Evolutionary conservation across 2,113 vertebrate genomes (phyloP), one percentile per base, ranked within the genome.

Genomic region (Hirundichthys speculiger): DNA sequence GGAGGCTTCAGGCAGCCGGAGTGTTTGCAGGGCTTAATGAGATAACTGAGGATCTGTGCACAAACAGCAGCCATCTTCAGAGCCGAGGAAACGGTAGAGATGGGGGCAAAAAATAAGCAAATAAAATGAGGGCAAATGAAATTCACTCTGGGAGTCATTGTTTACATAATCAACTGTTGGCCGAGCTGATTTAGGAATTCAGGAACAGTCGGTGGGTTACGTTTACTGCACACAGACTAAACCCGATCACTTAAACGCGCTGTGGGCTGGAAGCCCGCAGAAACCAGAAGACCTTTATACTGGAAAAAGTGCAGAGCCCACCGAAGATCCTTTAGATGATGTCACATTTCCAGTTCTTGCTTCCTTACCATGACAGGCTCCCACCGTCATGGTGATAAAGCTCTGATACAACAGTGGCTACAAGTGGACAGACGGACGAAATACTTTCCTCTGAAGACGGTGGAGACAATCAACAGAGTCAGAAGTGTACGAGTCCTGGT

Each of bases 21-120:
- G 67, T 65, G 69, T 81, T 82, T 72, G 65, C 69, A 79, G 62
- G 72, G 64, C 55, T 75, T 85, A 86, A 85, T 85, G 82, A 82
- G 73, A 85, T 83, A 81, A 83, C 56, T 46, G 67, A 75, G 70
- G 60, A 81, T 83, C 76, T 74, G 54, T 62, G 59, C 69, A 79
- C 64, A 72, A 78, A 84, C 79, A 82, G 48, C 72, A 73, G 16
- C 58, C 62, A 51, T 68, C 75, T 75, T 75, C 18, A 3, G 56
- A 71, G 40, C 20, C 10, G 51, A 59, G 64, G 62, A 75, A 73
- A 65, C n/a, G 3, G 69, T 48, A 10, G 72, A 51, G 69, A 74
- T 39, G 52, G 68, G 47, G 39, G 30, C 19, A 3, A 18, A 57
- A 78, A 69, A 69, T 54, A 84, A 87, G 79, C 72, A 77, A 64